Evolutionary conservation across 2,888 invertebrate species (phyloP), one percentile per base, ranked within the genome.

Genomic region (Ernsta delagoae): DNA sequence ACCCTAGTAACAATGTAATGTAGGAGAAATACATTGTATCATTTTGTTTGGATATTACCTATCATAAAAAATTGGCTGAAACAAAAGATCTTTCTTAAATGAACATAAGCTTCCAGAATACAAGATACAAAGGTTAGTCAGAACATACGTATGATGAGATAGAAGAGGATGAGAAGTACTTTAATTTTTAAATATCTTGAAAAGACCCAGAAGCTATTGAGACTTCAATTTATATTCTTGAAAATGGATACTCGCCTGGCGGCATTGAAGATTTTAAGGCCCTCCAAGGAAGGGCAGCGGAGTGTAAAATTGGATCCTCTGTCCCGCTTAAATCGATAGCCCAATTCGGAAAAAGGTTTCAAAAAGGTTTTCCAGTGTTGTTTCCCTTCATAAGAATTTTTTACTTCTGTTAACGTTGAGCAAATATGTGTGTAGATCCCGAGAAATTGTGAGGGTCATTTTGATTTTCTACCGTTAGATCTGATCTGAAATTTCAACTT

Each of bases 301-400:
- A 54, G 60, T 60, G 66, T 53, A 54, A 66, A 66, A 66, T 66
- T 66, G 66, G 60, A 67, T 67, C 54, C 60, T 43, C 43, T 43
- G 60, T 12, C 43, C 12, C 64, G 56, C 56, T 67, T 43, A 54
- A 67, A 67, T 67, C 66, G 66, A 67, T 67, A 67, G 54, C 53
- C 60, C 54, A 60, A 67, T 67, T 67, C 45, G 59, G 59, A n/a
- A 59, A 60, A 59, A 67, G 54, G 66, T 41, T 54, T 54, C 60
- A 43, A 54, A 59, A 59, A 60, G 53, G 66, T 66, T 48, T 50
- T 53, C 36, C 12, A 12, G 31, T 41, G 59, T 59, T 67, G 64
- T 56, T 56, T 65, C 59, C 59, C n/a, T 36, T 67, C 53, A 61
- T 60, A 67, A 61, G 41, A 66, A 54, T 66, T 59, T 62, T 64